Evolutionary conservation across 2,888 invertebrate genomes (phyloP), one percentile per base, ranked within the genome.

Genomic region (Anticlea derivata): DNA sequence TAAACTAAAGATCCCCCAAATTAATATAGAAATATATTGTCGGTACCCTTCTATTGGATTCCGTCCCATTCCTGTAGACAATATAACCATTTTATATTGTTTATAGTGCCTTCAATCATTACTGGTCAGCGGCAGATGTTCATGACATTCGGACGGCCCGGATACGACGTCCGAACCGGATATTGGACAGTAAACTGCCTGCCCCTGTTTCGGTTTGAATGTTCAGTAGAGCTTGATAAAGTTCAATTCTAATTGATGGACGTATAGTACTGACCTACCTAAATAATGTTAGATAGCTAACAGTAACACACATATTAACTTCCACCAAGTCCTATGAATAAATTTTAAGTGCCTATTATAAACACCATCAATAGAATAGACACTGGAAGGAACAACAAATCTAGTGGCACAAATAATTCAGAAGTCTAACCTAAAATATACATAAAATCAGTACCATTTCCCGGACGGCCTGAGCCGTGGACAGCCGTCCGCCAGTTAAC

Each of bases 171-270:
- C 70, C 70, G 60, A 65, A 62, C 74, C 77, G 84, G 80, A 84
- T 84, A 84, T 84, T 83, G 78, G 78, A 76, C 73, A 73, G 77
- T 80, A 77, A 77, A 79, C 78, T 71, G 77, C 67, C 60, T 71
- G 77, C 67, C 60, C 57, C 63, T 71, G 65, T 69, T 69, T 69
- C 67, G 66, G 69, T 65, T 70, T 61, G 61, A 50, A 58, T 58
- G 58, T 50, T 61, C 60, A 61, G 50, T 50, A 50, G 56, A 49
- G 53, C 56, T 50, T 57, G 53, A 44, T 58, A 57, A 53, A 34
- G 41, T 49, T 56, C 52, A 50, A 33, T 46, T 51, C 50, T 58
- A 45, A 49, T 54, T 50, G 45, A 59, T 53, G 33, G 41, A 50
- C 54, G 58, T 62, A 52, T 50, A 27, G 53, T 54, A 40, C n/a